Base-by-base conservation (phyloP, 2,888 invertebrate genomes). In the Drosophila pullipes region DNA sequence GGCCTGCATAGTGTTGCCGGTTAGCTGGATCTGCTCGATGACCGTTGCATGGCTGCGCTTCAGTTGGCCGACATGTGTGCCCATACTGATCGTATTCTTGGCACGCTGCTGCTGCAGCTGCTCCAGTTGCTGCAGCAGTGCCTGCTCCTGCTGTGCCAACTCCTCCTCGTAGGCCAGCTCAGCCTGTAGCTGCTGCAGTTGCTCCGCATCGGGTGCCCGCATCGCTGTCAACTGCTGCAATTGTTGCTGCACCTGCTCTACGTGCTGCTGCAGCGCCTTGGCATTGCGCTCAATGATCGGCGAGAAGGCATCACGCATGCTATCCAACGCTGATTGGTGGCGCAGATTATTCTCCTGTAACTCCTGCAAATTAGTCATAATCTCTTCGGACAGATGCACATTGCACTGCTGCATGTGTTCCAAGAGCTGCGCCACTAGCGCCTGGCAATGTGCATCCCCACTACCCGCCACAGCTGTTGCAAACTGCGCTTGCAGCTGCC, bases 91-190 rank as follows among this genome's bases (percentile, higher is more conserved):
- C 0, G 78, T 76, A 1, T 91, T 91, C 0, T 91, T 89, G 41
- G 92, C 91, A 1, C 91, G 84, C 13, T 84, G 83, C 5, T 93
- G 83, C n/a, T 94, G 90, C 5, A 94, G 80, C 63, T 93, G 91
- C 57, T 94, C 93, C 67, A 94, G 80, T 10, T 92, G 92, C 1
- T 81, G 89, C 60, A 94, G 57, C 25, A 83, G 53, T 5, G 70
- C 37, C 30, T 76, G 82, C 41, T 92, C 91, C 52, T 91, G 88
- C 11, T 74, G 68, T 3, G 90, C 82, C 31, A 91, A 10, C 1
- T 80, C 68, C 25, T 72, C 81, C 66, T 89, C 91, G 60, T 76
- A 81, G 30, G 64, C 83, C 33, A 81, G 73, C 49, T 82, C 86
- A 5, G 63, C 71, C 47, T 80, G 78, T 55, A 82, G 66, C 75